Base-by-base conservation (phyloP, 2,797 vertebrate species). In the Tragelaphus eurycerus region DNA sequence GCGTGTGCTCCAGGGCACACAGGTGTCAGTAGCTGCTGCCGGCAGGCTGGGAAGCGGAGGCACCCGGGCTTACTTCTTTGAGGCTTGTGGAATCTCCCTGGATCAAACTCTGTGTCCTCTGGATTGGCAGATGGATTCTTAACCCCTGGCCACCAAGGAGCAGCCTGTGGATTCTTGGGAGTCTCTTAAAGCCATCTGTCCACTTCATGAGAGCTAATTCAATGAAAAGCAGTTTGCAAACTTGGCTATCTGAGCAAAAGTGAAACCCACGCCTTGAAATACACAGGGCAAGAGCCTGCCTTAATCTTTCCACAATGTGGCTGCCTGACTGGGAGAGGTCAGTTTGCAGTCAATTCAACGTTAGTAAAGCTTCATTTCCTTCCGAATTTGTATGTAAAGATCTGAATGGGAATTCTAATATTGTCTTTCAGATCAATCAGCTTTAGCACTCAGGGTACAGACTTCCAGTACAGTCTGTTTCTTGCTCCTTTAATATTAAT, bases 131-230 rank as follows among this genome's bases (percentile, higher is more conserved):
- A 25, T 43, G 67, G 67, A 74, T 74, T 74, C 67, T 25, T 43
- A 43, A 43, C 12, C 19, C 19, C 67, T 74, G 67, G 67, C 34
- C 21, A 23, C 21, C 34, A 43, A 13, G 34, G n/a, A 8, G 16
- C 29, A 27, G 71, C 27, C 29, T 0, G 2, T 4, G n/a, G 82
- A 25, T 31, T 62, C 82, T 50, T 64, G 34, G 74, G n/a, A 93
- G 52, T 6, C 59, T 83, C 76, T 95, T 34, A 23, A 67, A 95
- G 84, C 64, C 62, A n/a, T 67, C 89, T 90, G 67, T 50, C 83
- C 55, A 31, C 57, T 52, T 50, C 8, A 25, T 43, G 94, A 52
- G 27, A 62, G 57, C 19, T 67, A 60, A 78, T 25, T 81, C 34
- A 64, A 67, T 29, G 57, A 90, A 67, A 82, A 76, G 31, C 7